Conservation (phyloP, 1,140 invertebrate species). For the Ceratosolen fusciceps region DNA sequence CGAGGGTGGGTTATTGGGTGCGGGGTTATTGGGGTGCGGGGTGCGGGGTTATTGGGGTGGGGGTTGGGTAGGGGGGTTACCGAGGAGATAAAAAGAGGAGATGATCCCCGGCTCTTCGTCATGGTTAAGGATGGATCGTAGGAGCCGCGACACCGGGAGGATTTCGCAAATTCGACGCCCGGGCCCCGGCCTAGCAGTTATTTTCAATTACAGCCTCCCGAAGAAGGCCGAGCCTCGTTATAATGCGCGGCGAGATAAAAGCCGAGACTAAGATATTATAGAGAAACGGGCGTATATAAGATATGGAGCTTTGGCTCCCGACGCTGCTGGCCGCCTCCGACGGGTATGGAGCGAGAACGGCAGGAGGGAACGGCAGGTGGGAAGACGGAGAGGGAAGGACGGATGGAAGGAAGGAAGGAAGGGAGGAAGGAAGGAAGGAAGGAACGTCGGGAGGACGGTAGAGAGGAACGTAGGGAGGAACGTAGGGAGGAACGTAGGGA, state of each 20-base stretch:
- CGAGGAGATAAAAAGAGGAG: conserved; percentile 12
- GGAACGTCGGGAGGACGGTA: conserved; percentile 44
- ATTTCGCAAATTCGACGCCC: conserved; percentile 60
- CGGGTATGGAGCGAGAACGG: conserved; percentile 16
- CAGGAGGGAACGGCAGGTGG: conserved; percentile 1
- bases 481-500: conserved; percentile 39
- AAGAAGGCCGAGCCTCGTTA: conserved; percentile 49
- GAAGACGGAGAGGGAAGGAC: conserved; percentile 16
- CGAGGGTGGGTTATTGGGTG: too few relatives aligned
- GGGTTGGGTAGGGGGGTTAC: too few relatives aligned
- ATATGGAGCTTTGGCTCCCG: conserved; percentile 52
- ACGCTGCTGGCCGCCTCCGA: conserved; percentile 34
- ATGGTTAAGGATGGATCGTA: conserved; percentile 27
- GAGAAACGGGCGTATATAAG: conserved; percentile 68
- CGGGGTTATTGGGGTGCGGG: too few relatives aligned
- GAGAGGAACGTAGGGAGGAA: conserved; percentile 57
- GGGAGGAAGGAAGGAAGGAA: conserved; percentile 29
- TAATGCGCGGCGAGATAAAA: conserved; percentile 73
- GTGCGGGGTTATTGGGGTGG: too few relatives aligned
- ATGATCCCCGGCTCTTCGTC: conserved; percentile 53
- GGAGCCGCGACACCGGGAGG: conserved; percentile 47
- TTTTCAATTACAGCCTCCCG: conserved; percentile 68
- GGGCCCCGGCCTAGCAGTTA: conserved; percentile 63
- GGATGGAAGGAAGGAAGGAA: conserved; percentile 50
- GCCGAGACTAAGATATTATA: conserved; percentile 72